Conservation (phyloP, 2,113 vertebrate genomes). For the Campylomormyrus tamandua region DNA sequence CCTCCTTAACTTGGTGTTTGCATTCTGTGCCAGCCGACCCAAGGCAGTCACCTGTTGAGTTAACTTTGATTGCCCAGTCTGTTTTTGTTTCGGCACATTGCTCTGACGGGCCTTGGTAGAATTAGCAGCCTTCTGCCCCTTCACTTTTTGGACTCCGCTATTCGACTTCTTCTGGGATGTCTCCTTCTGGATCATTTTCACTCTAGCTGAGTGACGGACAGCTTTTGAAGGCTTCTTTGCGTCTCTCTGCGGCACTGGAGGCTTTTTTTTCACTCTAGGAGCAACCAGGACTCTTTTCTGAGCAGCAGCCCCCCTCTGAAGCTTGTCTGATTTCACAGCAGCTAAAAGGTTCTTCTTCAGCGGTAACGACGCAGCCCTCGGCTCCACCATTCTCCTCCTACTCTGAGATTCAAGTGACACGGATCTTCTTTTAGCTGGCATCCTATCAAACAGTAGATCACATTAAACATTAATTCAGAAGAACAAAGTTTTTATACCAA, state of each 20-base stretch:
- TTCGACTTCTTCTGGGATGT: conserved; percentile 35
- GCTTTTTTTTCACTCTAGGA: conserved; percentile 50
- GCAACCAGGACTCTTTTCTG: conserved; percentile 37
- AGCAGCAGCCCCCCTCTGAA: conserved; percentile 37
- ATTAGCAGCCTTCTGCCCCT: conserved; percentile 42
- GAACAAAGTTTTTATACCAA: background rate
- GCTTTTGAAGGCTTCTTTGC: conserved; percentile 38
- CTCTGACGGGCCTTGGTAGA: background rate
- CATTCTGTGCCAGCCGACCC: background rate
- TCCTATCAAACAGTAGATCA: conserved; percentile 41
- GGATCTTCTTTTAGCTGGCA: conserved; percentile 61
- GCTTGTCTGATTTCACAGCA: conserved; percentile 31
- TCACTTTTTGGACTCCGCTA: conserved; percentile 46
- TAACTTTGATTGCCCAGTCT: conserved; percentile 36
- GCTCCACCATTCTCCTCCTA: conserved; percentile 55
- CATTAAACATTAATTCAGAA: background rate
- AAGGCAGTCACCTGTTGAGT: conserved; percentile 19
- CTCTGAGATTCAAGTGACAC: conserved; percentile 46
- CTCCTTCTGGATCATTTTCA: conserved; percentile 41
- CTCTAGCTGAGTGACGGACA: conserved; percentile 32
- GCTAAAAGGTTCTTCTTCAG: conserved; percentile 41
- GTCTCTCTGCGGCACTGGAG: conserved; percentile 29
- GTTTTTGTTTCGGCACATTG: background rate
- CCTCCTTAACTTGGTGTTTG: conserved; percentile 2
- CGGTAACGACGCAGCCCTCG: conserved; percentile 37